Conservation (phyloP, 1,140 invertebrate species). For the Leptonema lineaticorne region DNA sequence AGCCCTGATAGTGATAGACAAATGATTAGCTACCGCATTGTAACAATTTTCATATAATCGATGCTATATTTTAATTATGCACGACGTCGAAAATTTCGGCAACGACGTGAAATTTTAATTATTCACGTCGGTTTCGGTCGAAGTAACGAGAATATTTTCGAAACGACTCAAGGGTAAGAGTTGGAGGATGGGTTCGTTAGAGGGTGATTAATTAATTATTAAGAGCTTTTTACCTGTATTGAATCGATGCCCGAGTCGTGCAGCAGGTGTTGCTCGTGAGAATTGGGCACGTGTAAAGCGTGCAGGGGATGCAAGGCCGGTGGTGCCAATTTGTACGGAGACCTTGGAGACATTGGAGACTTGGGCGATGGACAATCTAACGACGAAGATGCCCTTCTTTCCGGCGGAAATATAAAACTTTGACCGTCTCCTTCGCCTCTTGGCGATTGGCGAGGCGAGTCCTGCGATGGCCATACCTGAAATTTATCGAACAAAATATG, state of each 20-base stretch:
- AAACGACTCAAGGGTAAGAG: too few species aligned
- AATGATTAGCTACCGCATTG: too few species aligned
- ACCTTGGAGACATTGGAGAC: slow-evolving; percentile 16
- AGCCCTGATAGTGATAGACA: too few species aligned
- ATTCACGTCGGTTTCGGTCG: too few species aligned
- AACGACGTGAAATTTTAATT: too few species aligned
- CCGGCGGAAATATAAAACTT: slow-evolving; percentile 64
- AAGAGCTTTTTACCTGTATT: slow-evolving; percentile 60
- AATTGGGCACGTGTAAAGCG: slow-evolving; percentile 20
- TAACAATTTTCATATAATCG: too few species aligned
- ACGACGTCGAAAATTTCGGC: too few species aligned
- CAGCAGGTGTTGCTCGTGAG: slow-evolving; percentile 44
- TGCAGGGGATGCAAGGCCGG: slow-evolving; percentile 43
- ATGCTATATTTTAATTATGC: too few species aligned
- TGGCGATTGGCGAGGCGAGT: slow-evolving; percentile 69
- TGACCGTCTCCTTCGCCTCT: slow-evolving; percentile 67
- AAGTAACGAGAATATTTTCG: too few species aligned
- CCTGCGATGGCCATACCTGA: slow-evolving; percentile 59
- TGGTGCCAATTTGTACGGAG: slow-evolving; percentile 46
- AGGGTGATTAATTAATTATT: too few species aligned
- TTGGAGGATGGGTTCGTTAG: too few species aligned
- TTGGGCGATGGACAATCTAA: slow-evolving; percentile 42
- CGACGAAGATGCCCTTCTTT: slow-evolving; percentile 52
- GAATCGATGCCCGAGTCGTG: slow-evolving; percentile 68
- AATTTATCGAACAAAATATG: slow-evolving; percentile 21